Evolutionary conservation across 2,797 vertebrate species (phyloP).

Genomic region (Enteromius trimaculatus): DNA sequence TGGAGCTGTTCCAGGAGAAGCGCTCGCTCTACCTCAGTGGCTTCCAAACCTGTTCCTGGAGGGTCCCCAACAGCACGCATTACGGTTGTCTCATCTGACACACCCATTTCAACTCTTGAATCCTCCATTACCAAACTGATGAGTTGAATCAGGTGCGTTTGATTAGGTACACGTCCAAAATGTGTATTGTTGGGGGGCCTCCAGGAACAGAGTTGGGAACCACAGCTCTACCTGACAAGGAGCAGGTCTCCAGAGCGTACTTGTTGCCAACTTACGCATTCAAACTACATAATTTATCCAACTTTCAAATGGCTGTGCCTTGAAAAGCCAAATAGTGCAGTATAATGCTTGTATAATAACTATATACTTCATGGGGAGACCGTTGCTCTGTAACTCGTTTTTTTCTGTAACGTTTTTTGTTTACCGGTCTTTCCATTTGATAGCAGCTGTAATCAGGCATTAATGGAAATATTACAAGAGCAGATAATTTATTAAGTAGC

Average conservation of each 20-base stretch:
- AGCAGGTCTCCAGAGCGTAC: slow-evolving; percentile 11
- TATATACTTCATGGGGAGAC: background rate
- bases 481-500: background rate
- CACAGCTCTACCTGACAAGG: slow-evolving; percentile 32
- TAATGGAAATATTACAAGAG: slow-evolving; percentile 19
- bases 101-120: slow-evolving; percentile 9
- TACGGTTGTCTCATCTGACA: slow-evolving; percentile 9
- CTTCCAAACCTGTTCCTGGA: slow-evolving; percentile 1
- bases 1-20: slow-evolving; percentile 15
- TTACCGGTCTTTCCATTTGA: slow-evolving; percentile 3
- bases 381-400: background rate
- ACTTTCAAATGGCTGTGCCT: background rate
- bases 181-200: slow-evolving; percentile 28
- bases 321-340: background rate
- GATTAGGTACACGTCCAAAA: slow-evolving; percentile 17
- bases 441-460: slow-evolving; percentile 20
- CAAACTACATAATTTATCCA: slow-evolving; percentile 25
- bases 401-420: background rate
- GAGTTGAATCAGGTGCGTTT: slow-evolving; percentile 37
- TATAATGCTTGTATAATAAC: slow-evolving; percentile 9
- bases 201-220: slow-evolving; percentile 33
- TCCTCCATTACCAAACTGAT: slow-evolving; percentile 7
- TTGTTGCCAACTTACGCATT: slow-evolving; percentile 11
- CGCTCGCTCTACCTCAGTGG: background rate
- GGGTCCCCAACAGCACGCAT: background rate